Evolutionary conservation across 2,113 vertebrate species (phyloP), one percentile per base, ranked within the genome.

Genomic region (Vulpes ferrilata): DNA sequence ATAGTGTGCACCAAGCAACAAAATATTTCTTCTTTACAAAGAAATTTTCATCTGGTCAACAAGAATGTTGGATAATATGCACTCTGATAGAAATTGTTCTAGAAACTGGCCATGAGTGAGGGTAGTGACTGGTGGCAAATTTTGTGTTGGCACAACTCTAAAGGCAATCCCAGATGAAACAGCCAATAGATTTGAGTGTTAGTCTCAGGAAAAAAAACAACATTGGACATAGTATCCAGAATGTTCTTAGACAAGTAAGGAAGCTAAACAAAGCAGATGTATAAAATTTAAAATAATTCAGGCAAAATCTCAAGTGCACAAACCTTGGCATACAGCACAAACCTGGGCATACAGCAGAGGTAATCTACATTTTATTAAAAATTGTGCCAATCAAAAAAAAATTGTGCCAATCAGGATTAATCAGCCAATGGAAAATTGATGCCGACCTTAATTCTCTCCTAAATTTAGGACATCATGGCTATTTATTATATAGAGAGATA

Each of bases 401-500:
- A 96, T 3, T 35, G 3, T 76, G n/a, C 60, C 69, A 67, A 85
- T 93, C 7, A 65, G 12, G 0, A 82, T 53, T 22, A 85, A 86
- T 94, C 30, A 92, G 13, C 64, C 51, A 96, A 16, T 91, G 55
- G 65, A 95, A 98, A 95, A 92, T 11, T 88, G 43, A 43, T 0
- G 51, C 48, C 94, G 90, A 90, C 53, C 64, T 80, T 78, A 87
- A 69, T 15, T 43, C 60, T 12, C 19, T 92, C 43, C 82, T 93
- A 93, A 96, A 88, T 90, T 97, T 90, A 93, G 23, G 67, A 96
- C 55, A n/a, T 32, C 25, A 43, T 57, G 30, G 15, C 30, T 83
- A 5, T 81, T 65, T 85, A 80, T 79, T 90, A 7, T n/a, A 59
- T 38, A 92, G 30, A 95, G 23, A 38, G 5, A 3, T 81, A 60